Evolutionary conservation across 2,113 vertebrate species (phyloP).

Genomic region (Condylura cristata): DNA sequence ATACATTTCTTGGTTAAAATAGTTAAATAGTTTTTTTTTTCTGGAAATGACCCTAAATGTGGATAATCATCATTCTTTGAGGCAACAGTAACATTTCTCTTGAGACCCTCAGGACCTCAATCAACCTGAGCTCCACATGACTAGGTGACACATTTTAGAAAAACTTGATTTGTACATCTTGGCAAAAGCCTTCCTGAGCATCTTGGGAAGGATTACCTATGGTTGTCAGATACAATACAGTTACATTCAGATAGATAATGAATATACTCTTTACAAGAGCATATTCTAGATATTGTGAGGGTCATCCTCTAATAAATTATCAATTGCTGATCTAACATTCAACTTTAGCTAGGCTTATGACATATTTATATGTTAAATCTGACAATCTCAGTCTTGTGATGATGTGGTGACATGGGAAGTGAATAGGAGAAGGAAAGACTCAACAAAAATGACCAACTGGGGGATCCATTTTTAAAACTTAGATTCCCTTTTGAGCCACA

Average conservation of each 20-base stretch:
- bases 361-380: background rate
- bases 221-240: background rate
- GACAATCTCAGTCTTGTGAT: background rate
- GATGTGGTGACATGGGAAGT: background rate
- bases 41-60: background rate
- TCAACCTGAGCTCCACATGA: background rate
- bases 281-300: background rate
- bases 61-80: background rate
- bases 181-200: background rate
- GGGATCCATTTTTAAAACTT: background rate
- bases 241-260: background rate
- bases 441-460: background rate
- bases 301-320: background rate
- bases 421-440: background rate
- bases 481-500: background rate
- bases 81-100: too few relatives aligned
- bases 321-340: background rate
- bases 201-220: background rate
- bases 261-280: background rate
- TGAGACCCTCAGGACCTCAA: background rate
- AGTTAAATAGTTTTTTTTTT: background rate
- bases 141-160: background rate
- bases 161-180: background rate
- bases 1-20: background rate
- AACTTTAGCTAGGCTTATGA: background rate